phyloP scores from a whole-genome alignment of 2,797 vertebrate genomes.

The Cossypha polioptera region DNA sequence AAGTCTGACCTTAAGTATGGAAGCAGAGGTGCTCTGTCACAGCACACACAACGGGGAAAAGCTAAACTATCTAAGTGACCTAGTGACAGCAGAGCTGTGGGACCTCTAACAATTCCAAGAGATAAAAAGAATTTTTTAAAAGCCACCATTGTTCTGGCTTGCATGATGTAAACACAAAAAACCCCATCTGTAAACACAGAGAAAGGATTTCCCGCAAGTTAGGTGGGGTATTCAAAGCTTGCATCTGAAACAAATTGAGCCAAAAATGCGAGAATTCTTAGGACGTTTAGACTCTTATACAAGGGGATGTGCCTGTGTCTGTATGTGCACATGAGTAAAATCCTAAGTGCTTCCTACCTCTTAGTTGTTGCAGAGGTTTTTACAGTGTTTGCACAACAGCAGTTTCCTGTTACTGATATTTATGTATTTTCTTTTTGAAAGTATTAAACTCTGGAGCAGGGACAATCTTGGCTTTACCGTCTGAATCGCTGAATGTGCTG shows the following conservation, averaged over 20 bases:
- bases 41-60: neutral
- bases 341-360: neutral
- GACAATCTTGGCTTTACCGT: neutral
- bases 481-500: neutral
- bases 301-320: neutral
- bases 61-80: conserved; percentile 3
- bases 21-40: neutral
- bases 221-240: conserved; percentile 35
- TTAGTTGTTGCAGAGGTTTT: neutral
- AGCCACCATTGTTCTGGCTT: conserved; percentile 35
- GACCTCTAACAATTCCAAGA: conserved; percentile 6
- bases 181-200: conserved; percentile 27
- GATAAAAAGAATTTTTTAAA: conserved; percentile 17
- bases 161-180: conserved; percentile 31
- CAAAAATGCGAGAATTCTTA: neutral
- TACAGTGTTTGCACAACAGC: neutral
- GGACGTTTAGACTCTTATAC: neutral
- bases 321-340: neutral
- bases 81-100: conserved; percentile 16
- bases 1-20: neutral
- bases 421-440: neutral
- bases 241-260: neutral
- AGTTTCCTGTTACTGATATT: neutral
- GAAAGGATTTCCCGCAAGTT: conserved; percentile 44
- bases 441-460: neutral